phyloP scores from a whole-genome alignment of 2,888 invertebrate genomes.

The Noctua janthina region DNA sequence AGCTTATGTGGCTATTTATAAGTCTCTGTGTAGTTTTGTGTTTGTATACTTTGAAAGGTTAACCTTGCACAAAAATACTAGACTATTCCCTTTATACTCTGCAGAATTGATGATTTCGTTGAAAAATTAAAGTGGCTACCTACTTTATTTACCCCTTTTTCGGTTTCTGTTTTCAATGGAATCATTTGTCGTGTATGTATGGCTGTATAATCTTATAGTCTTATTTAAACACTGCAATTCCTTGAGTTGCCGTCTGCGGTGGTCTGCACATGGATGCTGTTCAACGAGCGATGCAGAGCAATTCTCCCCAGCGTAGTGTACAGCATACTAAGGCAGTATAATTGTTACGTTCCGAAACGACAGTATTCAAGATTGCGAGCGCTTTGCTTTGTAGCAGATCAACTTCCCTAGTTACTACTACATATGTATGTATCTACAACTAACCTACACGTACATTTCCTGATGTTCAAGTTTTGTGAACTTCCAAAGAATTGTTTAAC shows the following conservation, averaged over 20 bases:
- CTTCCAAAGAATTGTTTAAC: slow-evolving; percentile 67
- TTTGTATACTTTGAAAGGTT: slow-evolving; percentile 19
- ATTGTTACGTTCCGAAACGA: slow-evolving; percentile 55
- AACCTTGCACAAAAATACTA: slow-evolving; percentile 4
- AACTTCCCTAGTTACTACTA: slow-evolving; percentile 63
- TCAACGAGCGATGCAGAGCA: slow-evolving; percentile 28
- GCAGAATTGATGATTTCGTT: background rate
- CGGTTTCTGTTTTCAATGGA: background rate
- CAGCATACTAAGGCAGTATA: slow-evolving; percentile 38
- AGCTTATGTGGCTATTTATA: slow-evolving; percentile 44
- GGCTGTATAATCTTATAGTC: background rate
- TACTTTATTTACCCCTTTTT: background rate
- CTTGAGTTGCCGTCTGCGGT: background rate
- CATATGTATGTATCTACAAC: slow-evolving; percentile 38
- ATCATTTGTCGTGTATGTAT: background rate
- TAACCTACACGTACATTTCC: slow-evolving; percentile 54
- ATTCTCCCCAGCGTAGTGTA: slow-evolving; percentile 26
- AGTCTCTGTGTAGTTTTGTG: slow-evolving; percentile 24
- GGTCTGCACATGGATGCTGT: background rate
- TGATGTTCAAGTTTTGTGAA: slow-evolving; percentile 68
- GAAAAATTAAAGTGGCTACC: background rate
- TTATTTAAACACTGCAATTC: background rate
- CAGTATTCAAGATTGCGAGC: slow-evolving; percentile 58
- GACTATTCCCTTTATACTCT: background rate
- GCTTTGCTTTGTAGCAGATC: slow-evolving; percentile 54